A percentile compares a stretch with the other conserved stretches of the same genome.
Evolutionary conservation across 2,113 vertebrate genomes (phyloP).

Genomic region (Sylvilagus bachmani): DNA sequence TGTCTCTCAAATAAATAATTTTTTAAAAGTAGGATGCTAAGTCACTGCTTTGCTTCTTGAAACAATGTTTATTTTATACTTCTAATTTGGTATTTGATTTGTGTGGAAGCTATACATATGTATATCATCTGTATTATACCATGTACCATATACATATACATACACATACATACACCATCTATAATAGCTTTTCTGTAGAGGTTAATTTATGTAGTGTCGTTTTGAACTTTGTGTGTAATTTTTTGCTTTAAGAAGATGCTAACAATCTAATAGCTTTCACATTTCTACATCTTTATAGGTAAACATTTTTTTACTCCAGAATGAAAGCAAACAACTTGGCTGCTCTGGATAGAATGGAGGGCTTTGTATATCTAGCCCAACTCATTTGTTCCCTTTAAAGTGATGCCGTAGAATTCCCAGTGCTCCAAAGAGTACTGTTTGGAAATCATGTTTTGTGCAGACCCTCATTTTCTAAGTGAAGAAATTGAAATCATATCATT

Average conservation of each 20-base stretch:
- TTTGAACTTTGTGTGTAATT: not conserved
- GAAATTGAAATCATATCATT: not conserved
- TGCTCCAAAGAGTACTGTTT: not conserved
- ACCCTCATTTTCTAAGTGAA: conserved; percentile 2
- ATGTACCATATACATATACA: too few species aligned
- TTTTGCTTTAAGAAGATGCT: conserved; percentile 9
- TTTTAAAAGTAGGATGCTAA: not conserved
- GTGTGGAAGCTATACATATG: not conserved
- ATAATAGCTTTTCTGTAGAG: not conserved
- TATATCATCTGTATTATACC: too few species aligned
- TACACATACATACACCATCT: not conserved
- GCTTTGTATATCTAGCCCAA: not conserved
- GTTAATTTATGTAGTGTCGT: not conserved
- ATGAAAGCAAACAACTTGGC: conserved; percentile 10
- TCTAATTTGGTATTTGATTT: not conserved
- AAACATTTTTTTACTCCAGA: conserved; percentile 7
- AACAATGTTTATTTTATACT: not conserved
- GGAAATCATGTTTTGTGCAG: not conserved
- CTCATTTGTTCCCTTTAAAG: not conserved
- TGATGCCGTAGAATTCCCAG: not conserved
- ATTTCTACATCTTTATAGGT: not conserved
- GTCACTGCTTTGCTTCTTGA: not conserved
- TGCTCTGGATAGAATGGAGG: not conserved
- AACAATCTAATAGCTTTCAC: conserved; percentile 10
- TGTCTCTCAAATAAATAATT: too few species aligned